Conservation (phyloP, 2,888 invertebrate species). For the Acholoe squamosa region DNA sequence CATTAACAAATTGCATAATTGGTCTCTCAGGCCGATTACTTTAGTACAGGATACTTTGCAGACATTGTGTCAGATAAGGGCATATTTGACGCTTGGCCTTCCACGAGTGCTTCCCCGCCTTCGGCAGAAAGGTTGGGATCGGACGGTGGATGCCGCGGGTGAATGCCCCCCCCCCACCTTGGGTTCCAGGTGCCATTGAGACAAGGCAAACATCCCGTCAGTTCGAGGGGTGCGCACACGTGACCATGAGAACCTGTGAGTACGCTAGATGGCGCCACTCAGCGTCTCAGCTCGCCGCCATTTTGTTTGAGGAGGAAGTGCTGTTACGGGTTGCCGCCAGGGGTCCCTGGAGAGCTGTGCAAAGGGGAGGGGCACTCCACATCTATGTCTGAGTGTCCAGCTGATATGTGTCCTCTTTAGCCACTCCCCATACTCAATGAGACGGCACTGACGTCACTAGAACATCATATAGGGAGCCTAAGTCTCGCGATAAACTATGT, state of each 20-base stretch:
- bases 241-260: constrained; percentile 10
- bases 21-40: no score
- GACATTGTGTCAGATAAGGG: no score
- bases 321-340: neutral
- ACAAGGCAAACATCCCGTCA: constrained; percentile 19
- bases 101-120: no score
- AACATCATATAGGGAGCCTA: no score
- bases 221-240: constrained; percentile 1
- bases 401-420: neutral
- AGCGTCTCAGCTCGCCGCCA: neutral
- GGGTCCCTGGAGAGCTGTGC: no score
- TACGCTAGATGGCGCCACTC: constrained; percentile 16
- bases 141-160: neutral
- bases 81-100: no score
- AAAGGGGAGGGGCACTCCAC: neutral
- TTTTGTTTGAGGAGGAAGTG: neutral
- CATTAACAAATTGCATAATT: no score
- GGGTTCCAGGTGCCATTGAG: neutral
- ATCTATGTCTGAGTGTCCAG: neutral
- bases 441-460: neutral
- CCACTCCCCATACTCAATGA: neutral
- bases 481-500: no score
- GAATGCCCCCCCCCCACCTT: neutral
- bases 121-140: no score
- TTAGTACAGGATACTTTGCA: no score